phyloP scores from a whole-genome alignment of 2,888 invertebrate species.

The Parnassius apollo region DNA sequence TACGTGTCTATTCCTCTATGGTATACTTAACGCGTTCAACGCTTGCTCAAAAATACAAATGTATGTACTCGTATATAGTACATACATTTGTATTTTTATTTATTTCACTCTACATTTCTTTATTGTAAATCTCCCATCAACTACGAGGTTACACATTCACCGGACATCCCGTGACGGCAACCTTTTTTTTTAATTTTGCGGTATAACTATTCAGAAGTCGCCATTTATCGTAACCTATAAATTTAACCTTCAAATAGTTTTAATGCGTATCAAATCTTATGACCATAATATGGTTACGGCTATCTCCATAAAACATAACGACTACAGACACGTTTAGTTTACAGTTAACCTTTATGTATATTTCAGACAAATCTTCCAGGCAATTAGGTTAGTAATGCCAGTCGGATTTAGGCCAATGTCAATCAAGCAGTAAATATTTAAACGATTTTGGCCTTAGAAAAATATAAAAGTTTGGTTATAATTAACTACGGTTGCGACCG shows the following conservation, averaged over 20 bases:
- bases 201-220: background rate
- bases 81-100: too few relatives aligned
- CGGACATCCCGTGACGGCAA: background rate
- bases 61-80: too few relatives aligned
- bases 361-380: conserved; percentile 11
- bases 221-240: background rate
- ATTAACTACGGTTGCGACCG: too few relatives aligned
- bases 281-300: conserved; percentile 6
- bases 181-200: background rate
- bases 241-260: conserved; percentile 6
- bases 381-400: conserved; percentile 1
- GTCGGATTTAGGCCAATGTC: conserved; percentile 13
- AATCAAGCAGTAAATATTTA: background rate
- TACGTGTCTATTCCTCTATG: too few relatives aligned
- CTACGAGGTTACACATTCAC: background rate
- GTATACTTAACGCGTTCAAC: too few relatives aligned
- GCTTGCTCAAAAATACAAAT: too few relatives aligned
- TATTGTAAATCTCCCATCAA: too few relatives aligned
- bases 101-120: too few relatives aligned
- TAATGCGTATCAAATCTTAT: conserved; percentile 3
- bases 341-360: conserved; percentile 1
- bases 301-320: conserved; percentile 10
- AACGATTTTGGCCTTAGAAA: too few relatives aligned
- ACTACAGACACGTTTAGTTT: background rate
- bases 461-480: too few relatives aligned